Evolutionary conservation across 1,140 invertebrate genomes (phyloP).

Genomic region (Heterodera carotae): DNA sequence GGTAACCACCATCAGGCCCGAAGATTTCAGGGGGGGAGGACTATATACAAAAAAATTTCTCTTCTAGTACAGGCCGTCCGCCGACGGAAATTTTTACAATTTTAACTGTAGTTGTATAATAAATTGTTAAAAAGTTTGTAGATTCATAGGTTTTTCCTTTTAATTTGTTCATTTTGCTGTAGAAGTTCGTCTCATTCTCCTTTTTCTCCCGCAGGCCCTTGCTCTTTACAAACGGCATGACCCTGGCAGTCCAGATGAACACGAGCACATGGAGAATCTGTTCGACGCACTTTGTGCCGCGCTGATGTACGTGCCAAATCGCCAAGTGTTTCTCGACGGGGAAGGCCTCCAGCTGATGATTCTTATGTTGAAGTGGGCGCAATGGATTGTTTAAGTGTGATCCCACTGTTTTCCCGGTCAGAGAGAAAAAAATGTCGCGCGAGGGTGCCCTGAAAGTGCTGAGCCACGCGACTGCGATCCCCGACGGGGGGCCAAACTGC

Average conservation of each 20-base stretch:
- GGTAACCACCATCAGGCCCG: too few species aligned
- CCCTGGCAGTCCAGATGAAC: conserved; percentile 84
- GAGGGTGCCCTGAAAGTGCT: conserved; percentile 95
- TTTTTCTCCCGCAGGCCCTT: conserved; percentile 70
- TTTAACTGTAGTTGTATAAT: too few species aligned
- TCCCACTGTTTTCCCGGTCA: conserved; percentile 65
- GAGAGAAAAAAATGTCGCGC: conserved; percentile 93
- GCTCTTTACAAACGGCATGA: conserved; percentile 88
- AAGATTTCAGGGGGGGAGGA: too few species aligned
- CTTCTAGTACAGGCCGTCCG: too few species aligned
- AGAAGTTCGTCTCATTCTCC: too few species aligned
- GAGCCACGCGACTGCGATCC: conserved; percentile 89
- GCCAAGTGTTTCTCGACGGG: conserved; percentile 81
- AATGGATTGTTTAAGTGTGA: conserved; percentile 1
- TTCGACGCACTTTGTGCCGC: conserved; percentile 93
- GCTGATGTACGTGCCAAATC: conserved; percentile 82
- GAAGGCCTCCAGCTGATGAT: conserved; percentile 95
- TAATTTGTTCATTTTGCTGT: too few species aligned
- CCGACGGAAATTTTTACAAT: too few species aligned
- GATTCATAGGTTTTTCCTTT: too few species aligned
- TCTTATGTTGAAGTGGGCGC: conserved; percentile 81
- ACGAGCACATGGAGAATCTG: conserved; percentile 98
- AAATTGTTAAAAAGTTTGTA: too few species aligned
- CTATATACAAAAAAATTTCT: too few species aligned
- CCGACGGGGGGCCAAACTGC: conserved; percentile 89